Conservation (phyloP, 2,888 invertebrate genomes). For the Lottia scabra region DNA sequence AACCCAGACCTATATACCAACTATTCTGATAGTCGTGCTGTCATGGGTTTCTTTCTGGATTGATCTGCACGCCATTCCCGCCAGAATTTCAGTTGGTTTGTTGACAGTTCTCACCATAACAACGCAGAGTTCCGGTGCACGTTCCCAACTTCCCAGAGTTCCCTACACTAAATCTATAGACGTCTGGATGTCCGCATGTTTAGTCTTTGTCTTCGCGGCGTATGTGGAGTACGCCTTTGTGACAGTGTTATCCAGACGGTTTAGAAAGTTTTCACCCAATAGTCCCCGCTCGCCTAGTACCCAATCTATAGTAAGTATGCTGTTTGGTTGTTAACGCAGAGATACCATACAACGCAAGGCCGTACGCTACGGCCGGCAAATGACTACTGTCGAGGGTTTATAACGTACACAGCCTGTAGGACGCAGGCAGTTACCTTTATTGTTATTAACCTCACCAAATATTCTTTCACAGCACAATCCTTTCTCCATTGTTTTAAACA, state of each 20-base stretch:
- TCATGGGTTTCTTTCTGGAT: constrained; percentile 37
- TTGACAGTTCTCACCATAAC: constrained; percentile 37
- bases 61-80: constrained; percentile 30
- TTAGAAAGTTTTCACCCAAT: not conserved
- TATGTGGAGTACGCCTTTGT: constrained; percentile 24
- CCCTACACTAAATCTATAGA: constrained; percentile 32
- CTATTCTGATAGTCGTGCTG: constrained; percentile 31
- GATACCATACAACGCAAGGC: too few relatives aligned
- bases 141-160: constrained; percentile 24
- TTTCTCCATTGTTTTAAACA: too few relatives aligned
- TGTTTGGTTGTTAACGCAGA: too few relatives aligned
- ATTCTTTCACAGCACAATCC: too few relatives aligned
- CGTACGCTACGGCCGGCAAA: too few relatives aligned
- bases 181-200: constrained; percentile 24
- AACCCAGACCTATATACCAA: constrained; percentile 31
- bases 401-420: too few relatives aligned
- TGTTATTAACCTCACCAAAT: too few relatives aligned
- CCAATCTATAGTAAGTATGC: not conserved
- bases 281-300: not conserved
- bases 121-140: constrained; percentile 29
- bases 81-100: constrained; percentile 29
- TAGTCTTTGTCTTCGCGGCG: constrained; percentile 26
- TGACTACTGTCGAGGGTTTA: too few relatives aligned
- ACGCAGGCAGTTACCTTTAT: too few relatives aligned
- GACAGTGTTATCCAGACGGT: constrained; percentile 13